These are phyloP conservation scores for Sceloporus undulatus DNA, from an alignment of 2,113 vertebrate species.

Conservation along the genomic window DNA sequence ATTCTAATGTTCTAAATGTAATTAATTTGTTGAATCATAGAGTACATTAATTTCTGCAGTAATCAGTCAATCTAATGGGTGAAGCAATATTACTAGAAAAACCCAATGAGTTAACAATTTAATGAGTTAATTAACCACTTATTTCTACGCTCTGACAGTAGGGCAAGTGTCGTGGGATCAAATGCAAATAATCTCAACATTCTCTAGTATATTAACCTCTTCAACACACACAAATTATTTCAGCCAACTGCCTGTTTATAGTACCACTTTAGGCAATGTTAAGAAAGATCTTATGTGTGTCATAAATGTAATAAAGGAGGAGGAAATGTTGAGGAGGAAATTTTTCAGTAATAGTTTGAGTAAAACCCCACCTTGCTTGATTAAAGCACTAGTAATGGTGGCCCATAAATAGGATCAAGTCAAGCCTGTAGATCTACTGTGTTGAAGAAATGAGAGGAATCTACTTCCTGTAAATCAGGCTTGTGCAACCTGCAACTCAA, in stretches of 20 bases:
- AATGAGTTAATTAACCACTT: too few relatives aligned
- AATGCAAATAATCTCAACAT: not conserved
- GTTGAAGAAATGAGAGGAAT: not conserved
- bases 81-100: too few relatives aligned
- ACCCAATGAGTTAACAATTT: too few relatives aligned
- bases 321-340: not conserved
- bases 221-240: not conserved
- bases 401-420: not conserved
- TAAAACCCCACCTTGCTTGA: not conserved
- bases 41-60: too few relatives aligned
- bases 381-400: not conserved
- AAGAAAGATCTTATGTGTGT: not conserved
- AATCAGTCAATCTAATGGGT: too few relatives aligned
- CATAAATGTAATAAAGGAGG: not conserved
- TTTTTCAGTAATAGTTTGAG: not conserved
- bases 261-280: not conserved
- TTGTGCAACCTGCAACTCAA: not conserved
- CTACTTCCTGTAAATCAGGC: not conserved
- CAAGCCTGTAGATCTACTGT: not conserved
- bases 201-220: not conserved
- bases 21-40: too few relatives aligned
- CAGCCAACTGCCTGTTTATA: not conserved
- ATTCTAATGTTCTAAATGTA: too few relatives aligned
- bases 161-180: not conserved
- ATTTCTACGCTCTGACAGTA: not conserved